Conservation (phyloP, 2,888 invertebrate genomes). For the Leptinotarsa haldemani region DNA sequence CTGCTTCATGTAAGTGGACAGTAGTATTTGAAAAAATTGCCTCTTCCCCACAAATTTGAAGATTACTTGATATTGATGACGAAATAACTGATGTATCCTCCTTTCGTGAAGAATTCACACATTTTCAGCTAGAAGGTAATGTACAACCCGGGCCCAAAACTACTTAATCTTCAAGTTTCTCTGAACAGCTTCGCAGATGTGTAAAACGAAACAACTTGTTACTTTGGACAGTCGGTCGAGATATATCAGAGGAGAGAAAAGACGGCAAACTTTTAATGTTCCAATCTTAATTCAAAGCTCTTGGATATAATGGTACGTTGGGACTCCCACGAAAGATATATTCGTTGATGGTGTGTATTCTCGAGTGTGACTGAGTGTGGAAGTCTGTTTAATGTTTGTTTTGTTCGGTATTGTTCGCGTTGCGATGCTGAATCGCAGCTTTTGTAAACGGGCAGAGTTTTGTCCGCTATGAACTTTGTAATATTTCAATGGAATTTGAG, state of each 20-base stretch:
- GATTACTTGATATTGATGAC: too few relatives aligned
- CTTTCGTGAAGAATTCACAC: too few relatives aligned
- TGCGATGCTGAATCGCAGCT: slow-evolving; percentile 25
- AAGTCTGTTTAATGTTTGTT: slow-evolving; percentile 38
- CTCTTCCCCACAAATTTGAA: too few relatives aligned
- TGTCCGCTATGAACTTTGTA: slow-evolving; percentile 17
- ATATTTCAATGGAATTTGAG: slow-evolving; percentile 16
- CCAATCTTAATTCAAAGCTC: slow-evolving; percentile 32
- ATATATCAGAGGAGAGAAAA: slow-evolving; percentile 11
- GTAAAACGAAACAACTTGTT: slow-evolving; percentile 69
- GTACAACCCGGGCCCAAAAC: slow-evolving; percentile 78
- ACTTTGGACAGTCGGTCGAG: slow-evolving; percentile 26
- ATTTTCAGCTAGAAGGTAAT: background rate
- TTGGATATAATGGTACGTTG: slow-evolving; percentile 29
- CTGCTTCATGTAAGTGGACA: too few relatives aligned
- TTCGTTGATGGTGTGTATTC: slow-evolving; percentile 10
- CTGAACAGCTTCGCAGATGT: slow-evolving; percentile 90
- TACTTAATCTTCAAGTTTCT: slow-evolving; percentile 92
- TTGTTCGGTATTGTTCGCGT: slow-evolving; percentile 23
- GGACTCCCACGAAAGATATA: slow-evolving; percentile 23
- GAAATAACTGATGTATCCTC: too few relatives aligned
- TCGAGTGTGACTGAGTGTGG: slow-evolving; percentile 10
- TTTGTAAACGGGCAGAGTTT: slow-evolving; percentile 13
- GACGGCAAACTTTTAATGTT: slow-evolving; percentile 19
- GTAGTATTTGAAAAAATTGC: too few relatives aligned